These are phyloP conservation scores for Grallaria varia DNA, from an alignment of 2,113 vertebrate species.

Conservation along the genomic window DNA sequence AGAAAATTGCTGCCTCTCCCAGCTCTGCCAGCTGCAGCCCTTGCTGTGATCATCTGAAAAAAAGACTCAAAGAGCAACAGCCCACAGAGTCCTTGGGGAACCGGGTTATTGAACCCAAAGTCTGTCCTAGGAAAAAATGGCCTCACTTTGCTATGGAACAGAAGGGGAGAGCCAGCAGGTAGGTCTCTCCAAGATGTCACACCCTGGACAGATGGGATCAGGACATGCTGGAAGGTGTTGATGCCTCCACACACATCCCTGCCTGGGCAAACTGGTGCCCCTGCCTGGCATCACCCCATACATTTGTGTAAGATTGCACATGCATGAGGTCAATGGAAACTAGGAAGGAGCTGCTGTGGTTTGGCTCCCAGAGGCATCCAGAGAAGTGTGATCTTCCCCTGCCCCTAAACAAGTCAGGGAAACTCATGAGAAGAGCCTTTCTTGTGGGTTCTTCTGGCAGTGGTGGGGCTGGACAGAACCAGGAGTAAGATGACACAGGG, in stretches of 20 bases:
- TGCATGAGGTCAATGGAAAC: neutral
- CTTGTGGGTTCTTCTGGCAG: slow-evolving; percentile 49
- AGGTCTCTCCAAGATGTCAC: neutral
- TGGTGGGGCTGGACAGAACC: neutral
- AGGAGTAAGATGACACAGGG: neutral
- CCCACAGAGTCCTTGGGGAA: neutral
- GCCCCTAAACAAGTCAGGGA: neutral
- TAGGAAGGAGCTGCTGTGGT: slow-evolving; percentile 21
- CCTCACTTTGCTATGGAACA: neutral
- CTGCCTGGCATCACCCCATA: neutral
- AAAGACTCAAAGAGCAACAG: neutral
- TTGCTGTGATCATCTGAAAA: neutral
- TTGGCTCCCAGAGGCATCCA: slow-evolving; percentile 1
- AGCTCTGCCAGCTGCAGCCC: neutral
- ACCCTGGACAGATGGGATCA: neutral
- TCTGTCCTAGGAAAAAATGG: neutral
- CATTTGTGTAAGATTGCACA: neutral
- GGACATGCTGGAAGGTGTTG: neutral
- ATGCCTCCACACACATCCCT: neutral
- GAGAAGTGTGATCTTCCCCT: slow-evolving; percentile 8
- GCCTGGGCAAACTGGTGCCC: neutral
- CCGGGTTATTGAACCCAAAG: neutral
- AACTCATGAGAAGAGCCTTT: slow-evolving; percentile 30
- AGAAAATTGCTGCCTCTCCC: neutral
- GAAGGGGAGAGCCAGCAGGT: neutral